Evolutionary conservation across 2,113 vertebrate species (phyloP).

Genomic region (Eidolon helvum): DNA sequence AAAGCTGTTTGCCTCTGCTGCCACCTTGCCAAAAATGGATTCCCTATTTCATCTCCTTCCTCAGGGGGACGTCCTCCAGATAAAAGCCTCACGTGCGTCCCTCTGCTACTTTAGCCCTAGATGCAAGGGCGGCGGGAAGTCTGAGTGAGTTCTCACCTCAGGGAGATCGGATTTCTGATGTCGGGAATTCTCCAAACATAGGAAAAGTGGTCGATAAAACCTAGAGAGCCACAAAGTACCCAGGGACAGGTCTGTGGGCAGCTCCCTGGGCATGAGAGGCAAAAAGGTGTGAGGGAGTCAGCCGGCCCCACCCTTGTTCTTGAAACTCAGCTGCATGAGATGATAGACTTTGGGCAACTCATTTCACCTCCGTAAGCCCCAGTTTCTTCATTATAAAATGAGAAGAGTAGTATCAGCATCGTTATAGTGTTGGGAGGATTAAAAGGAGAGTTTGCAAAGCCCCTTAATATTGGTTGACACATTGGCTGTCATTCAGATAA

Average conservation of each 20-base stretch:
- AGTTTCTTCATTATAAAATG: not conserved
- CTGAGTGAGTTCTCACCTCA: not conserved
- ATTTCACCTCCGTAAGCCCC: not conserved
- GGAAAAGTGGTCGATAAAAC: not conserved
- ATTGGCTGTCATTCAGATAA: no score
- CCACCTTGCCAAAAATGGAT: not conserved
- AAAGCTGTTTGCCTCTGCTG: not conserved
- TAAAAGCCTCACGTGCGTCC: not conserved
- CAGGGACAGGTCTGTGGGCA: not conserved
- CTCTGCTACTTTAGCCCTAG: not conserved
- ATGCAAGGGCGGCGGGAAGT: not conserved
- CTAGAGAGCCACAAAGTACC: not conserved
- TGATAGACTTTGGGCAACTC: not conserved
- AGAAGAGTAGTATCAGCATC: no score
- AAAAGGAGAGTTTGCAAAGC: not conserved
- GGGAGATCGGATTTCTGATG: not conserved
- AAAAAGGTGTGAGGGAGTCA: not conserved
- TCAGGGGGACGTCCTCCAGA: not conserved
- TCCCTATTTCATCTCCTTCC: not conserved
- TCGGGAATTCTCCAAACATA: not conserved
- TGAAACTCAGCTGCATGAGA: not conserved
- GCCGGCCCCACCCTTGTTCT: not conserved
- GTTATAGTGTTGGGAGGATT: not conserved
- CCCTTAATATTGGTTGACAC: no score
- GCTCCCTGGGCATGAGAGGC: not conserved